Base-by-base conservation (phyloP, 2,888 invertebrate species). In the Cerastoderma edule region DNA sequence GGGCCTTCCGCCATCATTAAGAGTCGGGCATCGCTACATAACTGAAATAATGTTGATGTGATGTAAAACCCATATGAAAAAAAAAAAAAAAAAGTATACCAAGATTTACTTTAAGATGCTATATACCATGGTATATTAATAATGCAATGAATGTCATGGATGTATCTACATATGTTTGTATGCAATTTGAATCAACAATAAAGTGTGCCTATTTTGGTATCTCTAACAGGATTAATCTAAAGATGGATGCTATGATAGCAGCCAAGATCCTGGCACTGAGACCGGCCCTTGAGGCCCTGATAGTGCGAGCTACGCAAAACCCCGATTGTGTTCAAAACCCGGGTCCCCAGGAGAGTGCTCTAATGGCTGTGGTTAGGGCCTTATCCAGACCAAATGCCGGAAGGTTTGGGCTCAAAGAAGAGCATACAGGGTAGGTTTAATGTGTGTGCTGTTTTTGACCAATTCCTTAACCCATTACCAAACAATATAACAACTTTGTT, bases 231-330 rank as follows among this genome's bases (percentile, higher is more conserved):
- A 95, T 99, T 63, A 97, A 97, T 93, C 94, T 99, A 75, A 95
- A 96, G 19, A 98, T 99, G 95, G 94, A 96, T 71, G 95, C 96
- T 0, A 92, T 94, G 46, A 92, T 95, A 10, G 99, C 99, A 0
- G 96, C 97, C 0, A 94, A 95, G 44, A 95, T 99, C 68, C 95
- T 96, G 0, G 96, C 97, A 0, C 93, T 99, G 6, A 95, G 98
- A 35, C 98, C 98, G 0, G 97, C 97, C 1, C 91, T 99, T 6
- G 99, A 99, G 93, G 94, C 95, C 81, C 94, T 99, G 1, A 95
- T 99, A 3, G 95, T 97, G 10, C 93, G 95, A 72, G 96, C 96
- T 0, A 96, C 97, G 1, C 94, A 95, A 68, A 95, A 96, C 73
- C 98, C 99, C 0, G 96, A 96, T 89, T 94, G 95, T 1, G 95